A percentile compares a stretch with the other conserved stretches of the same genome.
Evolutionary conservation across 2,888 invertebrate genomes (phyloP).

Genomic region (Drosophila mimetica): DNA sequence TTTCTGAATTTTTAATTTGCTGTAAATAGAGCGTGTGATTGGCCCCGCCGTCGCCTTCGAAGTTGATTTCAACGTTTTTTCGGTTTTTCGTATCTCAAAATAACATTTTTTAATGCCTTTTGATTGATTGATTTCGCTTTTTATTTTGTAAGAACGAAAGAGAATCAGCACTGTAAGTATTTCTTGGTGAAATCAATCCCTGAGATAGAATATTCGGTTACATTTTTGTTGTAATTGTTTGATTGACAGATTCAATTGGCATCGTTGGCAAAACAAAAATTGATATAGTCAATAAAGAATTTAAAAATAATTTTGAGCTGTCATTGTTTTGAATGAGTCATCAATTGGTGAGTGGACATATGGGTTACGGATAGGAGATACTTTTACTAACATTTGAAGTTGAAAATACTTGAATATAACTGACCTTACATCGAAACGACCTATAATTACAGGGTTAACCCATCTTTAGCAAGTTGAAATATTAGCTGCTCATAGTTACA

Average conservation of each 20-base stretch:
- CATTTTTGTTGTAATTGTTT: conserved; percentile 37
- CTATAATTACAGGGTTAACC: conserved; percentile 1
- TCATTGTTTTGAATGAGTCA: conserved; percentile 35
- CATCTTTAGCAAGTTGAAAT: conserved; percentile 21
- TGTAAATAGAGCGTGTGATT: conserved; percentile 81
- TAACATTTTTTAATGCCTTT: conserved; percentile 59
- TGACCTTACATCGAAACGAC: neutral
- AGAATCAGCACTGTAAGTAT: conserved; percentile 58
- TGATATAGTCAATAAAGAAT: conserved; percentile 21
- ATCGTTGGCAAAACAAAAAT: conserved; percentile 24
- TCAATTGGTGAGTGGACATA: conserved; percentile 15
- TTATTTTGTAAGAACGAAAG: conserved; percentile 19
- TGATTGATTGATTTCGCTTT: conserved; percentile 70
- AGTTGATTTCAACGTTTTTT: conserved; percentile 30
- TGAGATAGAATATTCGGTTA: conserved; percentile 46
- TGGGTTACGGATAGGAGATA: neutral
- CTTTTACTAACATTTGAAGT: neutral
- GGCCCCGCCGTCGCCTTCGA: conserved; percentile 49
- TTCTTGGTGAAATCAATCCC: conserved; percentile 47
- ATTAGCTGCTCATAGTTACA: conserved; percentile 6
- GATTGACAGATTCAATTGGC: conserved; percentile 60
- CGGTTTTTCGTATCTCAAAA: conserved; percentile 21
- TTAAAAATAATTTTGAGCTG: conserved; percentile 28
- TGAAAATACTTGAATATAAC: neutral
- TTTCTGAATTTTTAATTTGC: conserved; percentile 64